Evolutionary conservation across 2,113 vertebrate species (phyloP), one percentile per base, ranked within the genome.

Genomic region (Gambusia holbrooki): DNA sequence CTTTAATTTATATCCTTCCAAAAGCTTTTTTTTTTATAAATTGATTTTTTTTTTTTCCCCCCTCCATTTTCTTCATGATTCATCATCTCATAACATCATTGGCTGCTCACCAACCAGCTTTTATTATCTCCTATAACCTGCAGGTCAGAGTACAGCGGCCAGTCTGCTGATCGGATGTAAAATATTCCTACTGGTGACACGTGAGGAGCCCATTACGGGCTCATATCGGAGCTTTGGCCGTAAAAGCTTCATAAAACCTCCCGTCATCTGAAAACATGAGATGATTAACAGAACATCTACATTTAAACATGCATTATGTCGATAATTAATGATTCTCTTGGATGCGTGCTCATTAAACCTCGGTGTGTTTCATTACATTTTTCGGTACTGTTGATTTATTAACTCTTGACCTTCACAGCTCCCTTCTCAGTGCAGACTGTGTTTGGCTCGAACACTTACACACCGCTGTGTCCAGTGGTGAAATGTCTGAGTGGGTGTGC

Each of bases 81-180:
- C 83, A 80, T 83, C 75, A 84, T 48, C n/a, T 83, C 63, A 70
- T 84, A 40, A 82, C 30, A 62, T 32, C 48, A 48, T 37, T 25
- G 10, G 3, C 62, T 69, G 11, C 65, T 76, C 62, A 77, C 28
- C 14, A 11, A 72, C 0, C 74, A 32, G 76, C 45, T 82, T 73
- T 85, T 54, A 77, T 35, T 17, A 40, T 28, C 28, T 5, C 35
- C 35, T 54, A 60, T 73, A 80, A 74, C 71, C 61, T 30, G 27
- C 27, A 77, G 7, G 0, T 64, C 69, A n/a, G 54, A 80, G 73
- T 1, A 7, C 27, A 73, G 70, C 66, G 15, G 1, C 0, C 29
- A 1, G 42, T 11, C 35, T 66, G 30, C 19, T 67, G 37, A 66
- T 1, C 37, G 12, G 19, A 25, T 37, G 5, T 75, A 73, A 67